Conservation (phyloP, 2,113 vertebrate genomes). For the Microcebus murinus region DNA sequence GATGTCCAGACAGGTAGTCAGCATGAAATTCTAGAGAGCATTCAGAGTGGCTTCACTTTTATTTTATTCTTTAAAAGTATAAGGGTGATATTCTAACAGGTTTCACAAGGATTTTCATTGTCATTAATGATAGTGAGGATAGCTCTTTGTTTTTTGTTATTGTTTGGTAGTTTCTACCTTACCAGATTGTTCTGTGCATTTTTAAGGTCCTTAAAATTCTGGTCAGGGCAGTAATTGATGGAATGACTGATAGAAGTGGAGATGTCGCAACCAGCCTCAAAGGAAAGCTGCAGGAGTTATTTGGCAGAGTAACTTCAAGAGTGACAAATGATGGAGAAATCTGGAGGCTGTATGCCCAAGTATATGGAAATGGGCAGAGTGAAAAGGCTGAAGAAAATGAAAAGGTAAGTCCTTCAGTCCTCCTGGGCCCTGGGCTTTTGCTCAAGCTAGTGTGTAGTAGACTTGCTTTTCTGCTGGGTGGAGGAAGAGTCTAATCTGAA, state of each 20-base stretch:
- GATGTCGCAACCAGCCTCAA: constrained; percentile 81
- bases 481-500: not conserved
- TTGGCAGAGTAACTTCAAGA: constrained; percentile 93
- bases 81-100: not conserved
- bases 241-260: constrained; percentile 87
- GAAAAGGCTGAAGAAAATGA: constrained; percentile 89
- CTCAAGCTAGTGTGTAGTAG: not conserved
- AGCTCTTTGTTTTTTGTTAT: not conserved
- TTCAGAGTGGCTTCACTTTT: not conserved
- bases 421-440: not conserved
- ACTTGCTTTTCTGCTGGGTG: not conserved
- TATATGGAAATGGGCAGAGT: constrained; percentile 90
- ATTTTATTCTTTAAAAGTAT: not conserved
- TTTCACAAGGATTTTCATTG: not conserved
- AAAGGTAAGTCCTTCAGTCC: constrained; percentile 86
- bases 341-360: constrained; percentile 93
- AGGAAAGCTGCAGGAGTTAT: constrained; percentile 90
- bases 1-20: not conserved
- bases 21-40: not conserved
- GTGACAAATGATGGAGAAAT: constrained; percentile 90
- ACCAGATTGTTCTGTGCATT: not conserved
- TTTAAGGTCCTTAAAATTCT: constrained; percentile 93
- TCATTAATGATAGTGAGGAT: not conserved
- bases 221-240: constrained; percentile 89
- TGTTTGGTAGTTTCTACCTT: not conserved